Percentiles rank a stretch among this genome's conserved stretches.
phyloP scores from a whole-genome alignment of 2,888 invertebrate species.

The Scaptomyza flava region DNA sequence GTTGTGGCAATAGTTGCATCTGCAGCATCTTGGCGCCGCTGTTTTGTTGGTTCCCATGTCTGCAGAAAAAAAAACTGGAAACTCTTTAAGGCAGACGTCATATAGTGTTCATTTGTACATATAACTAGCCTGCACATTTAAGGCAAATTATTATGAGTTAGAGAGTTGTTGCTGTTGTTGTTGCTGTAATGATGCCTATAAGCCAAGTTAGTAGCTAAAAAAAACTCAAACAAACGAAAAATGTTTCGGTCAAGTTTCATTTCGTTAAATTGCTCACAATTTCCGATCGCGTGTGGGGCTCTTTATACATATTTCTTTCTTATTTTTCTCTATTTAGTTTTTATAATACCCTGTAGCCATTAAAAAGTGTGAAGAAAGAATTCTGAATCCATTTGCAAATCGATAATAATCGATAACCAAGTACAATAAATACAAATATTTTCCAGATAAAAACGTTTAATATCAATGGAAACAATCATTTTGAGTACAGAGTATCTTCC shows the following conservation, averaged over 20 bases:
- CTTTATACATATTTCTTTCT: conserved; percentile 12
- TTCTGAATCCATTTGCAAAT: no score
- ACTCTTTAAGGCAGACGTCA: conserved; percentile 4
- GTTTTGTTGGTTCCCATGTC: conserved; percentile 46
- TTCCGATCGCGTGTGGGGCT: conserved; percentile 81
- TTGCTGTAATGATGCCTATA: conserved; percentile 19
- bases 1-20: conserved; percentile 6
- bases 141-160: conserved; percentile 61
- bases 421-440: no score
- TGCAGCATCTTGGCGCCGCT: conserved; percentile 25
- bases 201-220: conserved; percentile 42
- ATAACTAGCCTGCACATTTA: conserved; percentile 57
- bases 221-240: conserved; percentile 33
- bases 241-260: conserved; percentile 57
- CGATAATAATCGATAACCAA: no score
- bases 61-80: conserved; percentile 3
- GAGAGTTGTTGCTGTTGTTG: background rate
- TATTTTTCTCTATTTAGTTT: conserved; percentile 3
- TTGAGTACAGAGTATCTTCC: background rate
- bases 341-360: conserved; percentile 8
- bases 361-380: background rate
- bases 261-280: conserved; percentile 75
- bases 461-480: no score
- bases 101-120: conserved; percentile 52
- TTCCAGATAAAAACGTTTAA: no score